Percentiles rank a stretch among this genome's conserved stretches.
phyloP scores from a whole-genome alignment of 2,888 invertebrate species.

The Prosapia bicincta region DNA sequence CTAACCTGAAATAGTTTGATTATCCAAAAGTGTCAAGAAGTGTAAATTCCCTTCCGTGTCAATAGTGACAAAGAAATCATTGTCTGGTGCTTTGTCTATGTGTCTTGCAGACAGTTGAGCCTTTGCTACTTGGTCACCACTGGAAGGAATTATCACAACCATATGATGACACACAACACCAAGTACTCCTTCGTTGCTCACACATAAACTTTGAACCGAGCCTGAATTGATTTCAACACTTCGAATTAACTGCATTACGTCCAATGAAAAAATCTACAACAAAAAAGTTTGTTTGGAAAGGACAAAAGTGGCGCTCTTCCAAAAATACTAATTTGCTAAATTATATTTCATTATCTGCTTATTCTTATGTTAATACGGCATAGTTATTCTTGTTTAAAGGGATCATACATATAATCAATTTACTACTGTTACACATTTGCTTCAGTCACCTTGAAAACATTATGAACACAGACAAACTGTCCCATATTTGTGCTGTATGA shows the following conservation, averaged over 20 bases:
- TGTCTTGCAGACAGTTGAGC: background rate
- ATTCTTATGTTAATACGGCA: too few relatives aligned
- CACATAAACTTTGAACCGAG: background rate
- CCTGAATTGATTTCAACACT: background rate
- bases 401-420: too few relatives aligned
- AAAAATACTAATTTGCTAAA: too few relatives aligned
- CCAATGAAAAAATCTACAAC: background rate
- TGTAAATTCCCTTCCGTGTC: background rate
- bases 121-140: background rate
- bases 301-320: too few relatives aligned
- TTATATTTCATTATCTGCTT: too few relatives aligned
- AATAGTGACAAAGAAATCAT: background rate
- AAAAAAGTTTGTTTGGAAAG: too few relatives aligned
- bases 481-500: too few relatives aligned
- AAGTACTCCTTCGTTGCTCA: background rate
- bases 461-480: too few relatives aligned
- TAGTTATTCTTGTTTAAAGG: too few relatives aligned
- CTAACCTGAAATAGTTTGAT: background rate
- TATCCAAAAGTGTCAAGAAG: background rate
- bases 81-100: background rate
- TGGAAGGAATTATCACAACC: background rate
- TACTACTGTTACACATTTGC: too few relatives aligned
- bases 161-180: background rate
- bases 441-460: too few relatives aligned
- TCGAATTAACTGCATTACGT: background rate